These are phyloP conservation scores for Mormyrus iriodes DNA, from an alignment of 2,113 vertebrate species.

Conservation along the genomic window DNA sequence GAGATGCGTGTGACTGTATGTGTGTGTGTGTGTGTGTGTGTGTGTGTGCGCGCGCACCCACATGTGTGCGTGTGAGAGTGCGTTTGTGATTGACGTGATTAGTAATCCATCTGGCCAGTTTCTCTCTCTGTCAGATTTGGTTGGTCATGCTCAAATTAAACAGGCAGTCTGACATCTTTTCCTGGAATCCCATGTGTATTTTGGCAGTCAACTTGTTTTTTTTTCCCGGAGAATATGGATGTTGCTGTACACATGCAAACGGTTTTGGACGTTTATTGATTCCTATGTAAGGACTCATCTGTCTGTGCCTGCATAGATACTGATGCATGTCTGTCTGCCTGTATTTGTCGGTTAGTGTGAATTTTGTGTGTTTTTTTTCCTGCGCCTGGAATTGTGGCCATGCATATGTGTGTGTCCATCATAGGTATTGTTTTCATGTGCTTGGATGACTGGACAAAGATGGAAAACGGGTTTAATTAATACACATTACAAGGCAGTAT, in stretches of 20 bases:
- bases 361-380: neutral
- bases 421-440: neutral
- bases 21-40: neutral
- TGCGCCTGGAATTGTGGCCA: neutral
- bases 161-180: neutral
- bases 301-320: neutral
- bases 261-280: neutral
- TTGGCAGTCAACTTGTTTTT: neutral
- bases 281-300: neutral
- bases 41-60: neutral
- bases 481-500: neutral
- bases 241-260: neutral
- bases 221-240: neutral
- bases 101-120: neutral
- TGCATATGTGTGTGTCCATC: too few species aligned
- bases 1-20: neutral
- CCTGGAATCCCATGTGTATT: neutral
- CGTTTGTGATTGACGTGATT: slow-evolving; percentile 6
- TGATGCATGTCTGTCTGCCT: neutral
- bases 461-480: neutral
- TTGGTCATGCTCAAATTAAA: slow-evolving; percentile 9
- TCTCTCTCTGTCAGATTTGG: neutral
- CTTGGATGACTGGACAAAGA: neutral
- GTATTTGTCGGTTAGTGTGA: neutral
- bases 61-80: neutral